These are phyloP conservation scores for Scotopteryx bipunctaria DNA, from an alignment of 2,888 invertebrate genomes.

Conservation along the genomic window DNA sequence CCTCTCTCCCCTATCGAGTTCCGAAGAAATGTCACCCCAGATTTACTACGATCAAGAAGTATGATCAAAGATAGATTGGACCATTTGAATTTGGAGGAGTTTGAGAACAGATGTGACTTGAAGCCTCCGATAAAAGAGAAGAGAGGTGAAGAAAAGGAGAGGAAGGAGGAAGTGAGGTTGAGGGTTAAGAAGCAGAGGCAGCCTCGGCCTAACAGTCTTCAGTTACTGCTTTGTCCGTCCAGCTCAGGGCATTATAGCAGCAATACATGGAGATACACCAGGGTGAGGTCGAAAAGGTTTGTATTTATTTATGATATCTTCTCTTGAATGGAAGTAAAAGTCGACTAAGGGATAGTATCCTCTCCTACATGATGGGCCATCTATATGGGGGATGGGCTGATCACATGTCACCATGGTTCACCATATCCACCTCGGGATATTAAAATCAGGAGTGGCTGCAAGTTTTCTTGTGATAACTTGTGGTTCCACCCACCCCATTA, in stretches of 20 bases:
- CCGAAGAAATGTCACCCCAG: conserved; percentile 61
- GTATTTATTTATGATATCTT: conserved; percentile 24
- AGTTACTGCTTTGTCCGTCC: conserved; percentile 73
- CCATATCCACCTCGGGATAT: too few relatives aligned
- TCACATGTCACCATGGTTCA: too few relatives aligned
- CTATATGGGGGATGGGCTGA: too few relatives aligned
- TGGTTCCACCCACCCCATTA: too few relatives aligned
- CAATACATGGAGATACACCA: conserved; percentile 76
- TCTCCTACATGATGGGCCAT: too few relatives aligned
- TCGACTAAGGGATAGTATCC: too few relatives aligned
- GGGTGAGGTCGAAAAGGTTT: conserved; percentile 75
- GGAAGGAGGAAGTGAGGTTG: conserved; percentile 67
- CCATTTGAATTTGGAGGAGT: conserved; percentile 65
- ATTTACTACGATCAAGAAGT: conserved; percentile 63
- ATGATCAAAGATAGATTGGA: conserved; percentile 64
- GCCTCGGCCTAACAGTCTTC: conserved; percentile 75
- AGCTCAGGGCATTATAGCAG: conserved; percentile 77
- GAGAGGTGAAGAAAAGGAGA: conserved; percentile 52
- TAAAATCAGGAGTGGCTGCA: too few relatives aligned
- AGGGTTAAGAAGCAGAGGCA: conserved; percentile 71
- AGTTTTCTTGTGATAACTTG: too few relatives aligned
- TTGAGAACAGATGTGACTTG: conserved; percentile 47
- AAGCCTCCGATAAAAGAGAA: conserved; percentile 57
- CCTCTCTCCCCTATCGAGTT: conserved; percentile 68
- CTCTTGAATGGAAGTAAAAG: neutral